Evolutionary conservation across 1,140 invertebrate species (phyloP).

Genomic region (Sarcophaga peregrina): DNA sequence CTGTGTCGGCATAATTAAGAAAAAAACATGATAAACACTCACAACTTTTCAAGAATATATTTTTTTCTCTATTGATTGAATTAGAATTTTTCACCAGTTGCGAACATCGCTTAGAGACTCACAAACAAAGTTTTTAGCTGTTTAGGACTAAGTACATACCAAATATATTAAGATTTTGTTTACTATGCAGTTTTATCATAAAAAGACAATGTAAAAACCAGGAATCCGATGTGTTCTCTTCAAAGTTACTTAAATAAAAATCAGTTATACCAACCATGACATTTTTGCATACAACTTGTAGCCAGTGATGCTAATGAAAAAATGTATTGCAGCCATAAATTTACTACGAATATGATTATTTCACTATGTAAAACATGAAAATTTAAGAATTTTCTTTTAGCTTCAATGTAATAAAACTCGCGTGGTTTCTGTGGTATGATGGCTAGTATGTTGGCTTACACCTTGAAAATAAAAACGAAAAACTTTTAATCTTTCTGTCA

Average conservation of each 20-base stretch:
- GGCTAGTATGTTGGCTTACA: too few species aligned
- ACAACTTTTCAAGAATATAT: not conserved
- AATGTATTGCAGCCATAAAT: not conserved
- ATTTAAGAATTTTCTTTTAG: too few species aligned
- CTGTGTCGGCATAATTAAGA: slow-evolving; percentile 20
- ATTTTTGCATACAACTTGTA: slow-evolving; percentile 33
- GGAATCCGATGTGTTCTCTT: slow-evolving; percentile 34
- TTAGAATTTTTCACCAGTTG: not conserved
- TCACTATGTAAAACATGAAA: not conserved
- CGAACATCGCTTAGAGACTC: not conserved
- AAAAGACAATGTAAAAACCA: slow-evolving; percentile 36
- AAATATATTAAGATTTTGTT: slow-evolving; percentile 29
- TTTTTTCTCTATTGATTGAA: not conserved
- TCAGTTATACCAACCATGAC: slow-evolving; percentile 35
- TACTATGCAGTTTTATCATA: slow-evolving; percentile 37
- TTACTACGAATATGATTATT: not conserved
- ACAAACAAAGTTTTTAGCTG: not conserved
- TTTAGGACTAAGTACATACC: slow-evolving; percentile 20
- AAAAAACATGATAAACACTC: slow-evolving; percentile 32
- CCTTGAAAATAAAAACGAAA: too few species aligned
- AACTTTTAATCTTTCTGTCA: too few species aligned
- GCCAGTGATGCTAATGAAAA: slow-evolving; percentile 11
- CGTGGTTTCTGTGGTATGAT: too few species aligned
- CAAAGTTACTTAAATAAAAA: slow-evolving; percentile 37
- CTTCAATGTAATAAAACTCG: too few species aligned